Base-by-base conservation (phyloP, 2,113 vertebrate genomes). In the Pelobates fuscus region DNA sequence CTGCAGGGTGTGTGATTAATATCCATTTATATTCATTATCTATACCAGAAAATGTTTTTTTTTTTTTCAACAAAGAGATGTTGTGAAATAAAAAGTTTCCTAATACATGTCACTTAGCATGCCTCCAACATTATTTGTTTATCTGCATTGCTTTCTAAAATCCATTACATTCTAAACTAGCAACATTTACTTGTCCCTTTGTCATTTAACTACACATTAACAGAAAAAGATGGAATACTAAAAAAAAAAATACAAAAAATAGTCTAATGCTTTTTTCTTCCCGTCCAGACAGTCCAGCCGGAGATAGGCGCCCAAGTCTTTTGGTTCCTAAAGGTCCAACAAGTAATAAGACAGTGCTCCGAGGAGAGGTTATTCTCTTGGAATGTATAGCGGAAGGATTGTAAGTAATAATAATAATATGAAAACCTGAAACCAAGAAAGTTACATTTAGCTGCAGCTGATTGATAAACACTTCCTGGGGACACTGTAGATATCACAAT, bases 341-440 rank as follows among this genome's bases (percentile, higher is more conserved):
- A 80, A 98, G 93, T 86, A 91, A 85, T 85, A 95, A 92, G 86
- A 91, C 92, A 71, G 96, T 95, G 30, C 83, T 99, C 79, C 93
- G 93, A 87, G 97, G 96, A 86, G 92, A 94, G 63, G 84, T 91
- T 52, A 92, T 98, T 82, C 88, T 95, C 63, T 84, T 99, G 80
- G 96, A 99, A 83, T 99, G 97, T 78, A 96, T 99, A 4, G 96
- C 96, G 20, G 95, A 96, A 80, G 96, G 96, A 84, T 85, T 98
- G 97, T 99, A 86, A 95, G 97, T 95, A 72, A 57, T 43, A 18
- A 11, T n/a, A n/a, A n/a, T n/a, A n/a, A n/a, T n/a, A n/a, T n/a
- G n/a, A n/a, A n/a, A n/a, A n/a, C n/a, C n/a, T n/a, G n/a, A n/a
- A n/a, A n/a, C n/a, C n/a, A n/a, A n/a, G n/a, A n/a, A n/a, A n/a